A percentile compares a stretch with the other conserved stretches of the same genome.
Evolutionary conservation across 2,797 vertebrate species (phyloP).

Genomic region (Spea hammondii): DNA sequence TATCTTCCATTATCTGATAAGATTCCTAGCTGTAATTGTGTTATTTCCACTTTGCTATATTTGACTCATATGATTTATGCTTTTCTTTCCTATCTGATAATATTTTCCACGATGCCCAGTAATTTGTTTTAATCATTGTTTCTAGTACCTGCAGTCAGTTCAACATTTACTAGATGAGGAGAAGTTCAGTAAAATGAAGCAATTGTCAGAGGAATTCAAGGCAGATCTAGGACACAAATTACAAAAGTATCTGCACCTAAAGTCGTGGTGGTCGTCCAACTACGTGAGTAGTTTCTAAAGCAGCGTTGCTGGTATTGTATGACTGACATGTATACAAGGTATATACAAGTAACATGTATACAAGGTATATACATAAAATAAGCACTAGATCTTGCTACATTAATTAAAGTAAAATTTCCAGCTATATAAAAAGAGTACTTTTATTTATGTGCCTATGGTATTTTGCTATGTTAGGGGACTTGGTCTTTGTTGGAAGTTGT

Average conservation of each 20-base stretch:
- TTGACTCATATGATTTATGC: too few species aligned
- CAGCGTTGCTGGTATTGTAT: too few species aligned
- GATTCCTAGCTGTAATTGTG: neutral
- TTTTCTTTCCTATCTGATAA: too few species aligned
- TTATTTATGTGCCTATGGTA: too few species aligned
- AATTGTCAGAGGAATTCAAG: conserved; percentile 82
- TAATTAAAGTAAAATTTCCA: too few species aligned
- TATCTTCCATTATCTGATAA: neutral
- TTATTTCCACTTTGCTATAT: neutral
- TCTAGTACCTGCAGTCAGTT: conserved; percentile 89
- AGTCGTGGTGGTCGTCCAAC: conserved; percentile 92
- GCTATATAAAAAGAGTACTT: too few species aligned
- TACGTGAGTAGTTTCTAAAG: conserved; percentile 75
- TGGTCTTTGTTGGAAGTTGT: too few species aligned
- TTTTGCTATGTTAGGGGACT: too few species aligned
- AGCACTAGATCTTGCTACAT: too few species aligned
- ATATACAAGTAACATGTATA: too few species aligned
- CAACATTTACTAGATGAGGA: conserved; percentile 76
- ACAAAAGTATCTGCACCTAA: conserved; percentile 87
- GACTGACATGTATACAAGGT: too few species aligned
- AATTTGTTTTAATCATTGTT: neutral
- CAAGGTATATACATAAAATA: too few species aligned
- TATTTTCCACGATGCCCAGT: neutral
- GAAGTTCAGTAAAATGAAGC: conserved; percentile 75
- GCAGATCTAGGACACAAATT: conserved; percentile 73